phyloP scores from a whole-genome alignment of 1,140 invertebrate genomes.

The Hesperophylax magnus region DNA sequence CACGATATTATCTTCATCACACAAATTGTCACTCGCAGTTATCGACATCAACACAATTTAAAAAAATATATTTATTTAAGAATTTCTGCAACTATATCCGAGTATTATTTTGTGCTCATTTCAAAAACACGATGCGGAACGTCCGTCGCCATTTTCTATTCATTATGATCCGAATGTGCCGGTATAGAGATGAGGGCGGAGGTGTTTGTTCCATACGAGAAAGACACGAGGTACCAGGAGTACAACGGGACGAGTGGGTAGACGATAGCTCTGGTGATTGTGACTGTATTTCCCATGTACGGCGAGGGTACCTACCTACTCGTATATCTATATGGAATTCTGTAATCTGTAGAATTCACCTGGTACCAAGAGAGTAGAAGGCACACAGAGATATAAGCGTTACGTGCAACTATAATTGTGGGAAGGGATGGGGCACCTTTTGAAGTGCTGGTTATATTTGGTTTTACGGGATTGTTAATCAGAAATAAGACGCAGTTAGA shows the following conservation, averaged over 20 bases:
- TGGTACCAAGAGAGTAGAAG: slow-evolving; percentile 54
- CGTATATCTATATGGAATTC: slow-evolving; percentile 50
- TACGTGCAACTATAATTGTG: slow-evolving; percentile 56
- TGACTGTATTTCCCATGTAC: not conserved
- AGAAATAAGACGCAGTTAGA: too few species aligned
- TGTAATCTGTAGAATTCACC: slow-evolving; percentile 58
- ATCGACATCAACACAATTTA: too few species aligned
- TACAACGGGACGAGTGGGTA: too few species aligned
- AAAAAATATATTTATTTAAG: too few species aligned
- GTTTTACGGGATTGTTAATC: too few species aligned
- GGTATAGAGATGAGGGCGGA: slow-evolving; percentile 18
- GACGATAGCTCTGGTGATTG: too few species aligned
- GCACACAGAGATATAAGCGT: slow-evolving; percentile 48
- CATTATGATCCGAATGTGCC: slow-evolving; percentile 18
- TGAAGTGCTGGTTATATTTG: not conserved
- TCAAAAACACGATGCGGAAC: not conserved
- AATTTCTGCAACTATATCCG: too few species aligned
- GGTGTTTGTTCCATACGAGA: slow-evolving; percentile 1
- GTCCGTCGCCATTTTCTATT: slow-evolving; percentile 28
- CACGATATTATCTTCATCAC: too few species aligned
- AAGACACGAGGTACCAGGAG: too few species aligned
- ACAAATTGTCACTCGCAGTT: too few species aligned
- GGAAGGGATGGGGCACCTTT: slow-evolving; percentile 43
- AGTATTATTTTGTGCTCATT: not conserved
- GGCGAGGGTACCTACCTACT: not conserved